Percentiles rank a stretch among this genome's conserved stretches.
These are phyloP conservation scores for Drosophila miranda DNA, from an alignment of 1,140 invertebrate genomes.

Conservation along the genomic window DNA sequence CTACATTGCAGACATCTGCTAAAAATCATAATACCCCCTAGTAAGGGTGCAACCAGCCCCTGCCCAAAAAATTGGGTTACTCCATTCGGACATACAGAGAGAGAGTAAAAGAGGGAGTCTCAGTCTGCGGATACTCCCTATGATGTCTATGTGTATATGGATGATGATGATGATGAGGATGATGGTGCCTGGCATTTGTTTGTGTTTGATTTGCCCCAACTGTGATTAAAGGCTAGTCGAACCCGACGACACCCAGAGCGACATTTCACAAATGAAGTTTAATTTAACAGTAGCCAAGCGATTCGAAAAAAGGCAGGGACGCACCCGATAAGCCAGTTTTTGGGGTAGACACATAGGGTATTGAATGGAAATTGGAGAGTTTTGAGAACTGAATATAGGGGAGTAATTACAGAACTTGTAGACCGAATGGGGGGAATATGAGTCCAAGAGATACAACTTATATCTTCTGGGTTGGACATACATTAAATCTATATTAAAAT, in stretches of 20 bases:
- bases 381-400: not conserved
- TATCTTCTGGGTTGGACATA: too few relatives aligned
- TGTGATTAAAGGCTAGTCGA: slow-evolving; percentile 67
- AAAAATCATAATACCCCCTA: too few relatives aligned
- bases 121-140: not conserved
- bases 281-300: slow-evolving; percentile 47
- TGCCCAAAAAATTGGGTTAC: not conserved
- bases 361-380: not conserved
- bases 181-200: slow-evolving; percentile 58
- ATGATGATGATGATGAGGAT: slow-evolving; percentile 14
- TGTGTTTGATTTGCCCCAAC: slow-evolving; percentile 71
- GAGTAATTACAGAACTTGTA: not conserved
- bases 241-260: slow-evolving; percentile 8
- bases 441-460: not conserved
- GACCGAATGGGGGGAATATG: too few relatives aligned
- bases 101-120: not conserved
- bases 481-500: too few relatives aligned
- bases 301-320: not conserved
- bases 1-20: too few relatives aligned
- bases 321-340: too few relatives aligned
- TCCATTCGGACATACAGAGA: not conserved
- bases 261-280: slow-evolving; percentile 48
- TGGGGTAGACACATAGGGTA: too few relatives aligned
- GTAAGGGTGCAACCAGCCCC: too few relatives aligned
- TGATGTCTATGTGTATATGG: too few relatives aligned